Evolutionary conservation across 1,140 invertebrate genomes (phyloP).

Genomic region (Copidosoma floridanum): DNA sequence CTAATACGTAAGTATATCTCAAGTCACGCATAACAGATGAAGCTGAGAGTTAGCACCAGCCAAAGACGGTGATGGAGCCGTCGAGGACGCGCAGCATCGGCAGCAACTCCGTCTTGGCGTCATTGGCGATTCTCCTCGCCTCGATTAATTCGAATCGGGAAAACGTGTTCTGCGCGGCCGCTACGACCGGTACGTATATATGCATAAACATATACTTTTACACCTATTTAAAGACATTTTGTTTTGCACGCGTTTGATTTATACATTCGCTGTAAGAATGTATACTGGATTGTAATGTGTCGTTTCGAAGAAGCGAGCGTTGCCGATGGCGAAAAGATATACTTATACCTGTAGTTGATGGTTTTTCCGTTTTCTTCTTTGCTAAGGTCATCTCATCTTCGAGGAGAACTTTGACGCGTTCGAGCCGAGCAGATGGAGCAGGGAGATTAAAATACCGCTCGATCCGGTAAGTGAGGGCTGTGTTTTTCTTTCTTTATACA

Average conservation of each 20-base stretch:
- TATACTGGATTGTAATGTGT: too few relatives aligned
- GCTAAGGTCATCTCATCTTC: constrained; percentile 31
- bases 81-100: constrained; percentile 10
- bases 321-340: too few relatives aligned
- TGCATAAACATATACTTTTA: too few relatives aligned
- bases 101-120: not conserved
- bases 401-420: constrained; percentile 36
- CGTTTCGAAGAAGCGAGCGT: too few relatives aligned
- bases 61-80: not conserved
- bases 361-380: too few relatives aligned
- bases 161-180: constrained; percentile 7
- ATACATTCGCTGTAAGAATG: too few relatives aligned
- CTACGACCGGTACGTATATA: constrained; percentile 2
- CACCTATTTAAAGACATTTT: too few relatives aligned
- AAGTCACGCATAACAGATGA: not conserved
- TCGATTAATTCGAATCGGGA: constrained; percentile 4
- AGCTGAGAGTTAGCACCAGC: not conserved
- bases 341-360: too few relatives aligned
- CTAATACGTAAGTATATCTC: not conserved
- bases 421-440: constrained; percentile 33
- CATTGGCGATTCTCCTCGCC: not conserved
- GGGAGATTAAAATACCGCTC: constrained; percentile 39
- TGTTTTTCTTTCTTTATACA: too few relatives aligned
- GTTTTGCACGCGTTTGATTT: too few relatives aligned
- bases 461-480: constrained; percentile 41